A percentile compares a stretch with the other conserved stretches of the same genome.
Conservation (phyloP, 2,888 invertebrate genomes). For the Athalia rosae region DNA sequence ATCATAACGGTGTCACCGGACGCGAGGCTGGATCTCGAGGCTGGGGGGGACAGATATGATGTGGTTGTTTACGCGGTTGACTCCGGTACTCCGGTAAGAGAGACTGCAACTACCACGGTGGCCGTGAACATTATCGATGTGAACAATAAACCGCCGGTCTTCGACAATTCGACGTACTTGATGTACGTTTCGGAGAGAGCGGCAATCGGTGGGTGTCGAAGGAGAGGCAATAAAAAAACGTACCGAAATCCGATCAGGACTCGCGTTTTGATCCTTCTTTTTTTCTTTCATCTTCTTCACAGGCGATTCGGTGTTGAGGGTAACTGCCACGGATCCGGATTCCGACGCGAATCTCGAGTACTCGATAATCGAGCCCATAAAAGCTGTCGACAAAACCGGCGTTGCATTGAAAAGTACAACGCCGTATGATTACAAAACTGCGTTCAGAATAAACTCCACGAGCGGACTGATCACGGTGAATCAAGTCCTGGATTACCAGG, state of each 20-base stretch:
- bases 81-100: constrained; percentile 83
- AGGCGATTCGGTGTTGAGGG: constrained; percentile 78
- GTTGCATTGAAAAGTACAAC: constrained; percentile 79
- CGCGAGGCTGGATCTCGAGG: constrained; percentile 82
- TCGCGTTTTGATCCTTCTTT: not conserved
- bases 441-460: constrained; percentile 82
- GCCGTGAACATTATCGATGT: constrained; percentile 84
- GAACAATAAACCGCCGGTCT: constrained; percentile 88
- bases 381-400: constrained; percentile 85
- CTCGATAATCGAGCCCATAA: constrained; percentile 80
- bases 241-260: not conserved
- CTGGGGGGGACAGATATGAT: constrained; percentile 81
- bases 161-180: constrained; percentile 79
- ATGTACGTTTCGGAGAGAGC: constrained; percentile 84
- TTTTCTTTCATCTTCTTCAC: constrained; percentile 38
- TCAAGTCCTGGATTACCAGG: constrained; percentile 82
- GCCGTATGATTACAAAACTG: constrained; percentile 79
- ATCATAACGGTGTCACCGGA: constrained; percentile 83
- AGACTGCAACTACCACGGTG: constrained; percentile 86
- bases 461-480: constrained; percentile 83
- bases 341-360: constrained; percentile 81
- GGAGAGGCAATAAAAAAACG: too few species aligned
- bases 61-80: constrained; percentile 86
- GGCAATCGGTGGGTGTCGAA: constrained; percentile 72
- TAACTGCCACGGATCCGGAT: constrained; percentile 84